These are phyloP conservation scores for Struthidea cinerea DNA, from an alignment of 2,113 vertebrate genomes.

Conservation along the genomic window DNA sequence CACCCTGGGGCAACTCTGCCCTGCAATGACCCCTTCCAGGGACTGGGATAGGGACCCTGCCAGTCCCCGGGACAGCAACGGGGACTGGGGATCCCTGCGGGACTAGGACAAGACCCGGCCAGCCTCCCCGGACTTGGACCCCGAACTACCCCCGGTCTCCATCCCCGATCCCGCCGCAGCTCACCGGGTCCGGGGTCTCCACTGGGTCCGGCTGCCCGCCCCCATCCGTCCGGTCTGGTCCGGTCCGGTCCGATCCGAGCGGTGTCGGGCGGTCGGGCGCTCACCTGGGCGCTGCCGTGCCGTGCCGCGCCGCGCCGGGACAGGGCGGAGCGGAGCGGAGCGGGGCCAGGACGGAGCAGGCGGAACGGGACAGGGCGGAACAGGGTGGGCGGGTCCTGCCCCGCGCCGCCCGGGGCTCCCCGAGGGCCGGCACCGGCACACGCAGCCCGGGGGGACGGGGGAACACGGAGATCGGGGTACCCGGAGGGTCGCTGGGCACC, in stretches of 20 bases:
- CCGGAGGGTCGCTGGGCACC: not conserved
- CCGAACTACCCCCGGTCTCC: too few species aligned
- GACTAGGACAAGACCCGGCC: not conserved
- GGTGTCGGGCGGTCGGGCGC: not conserved
- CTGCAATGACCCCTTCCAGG: not conserved
- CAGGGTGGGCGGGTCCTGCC: not conserved
- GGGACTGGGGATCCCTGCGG: not conserved
- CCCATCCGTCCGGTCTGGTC: not conserved
- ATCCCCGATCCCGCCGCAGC: not conserved
- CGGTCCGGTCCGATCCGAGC: not conserved
- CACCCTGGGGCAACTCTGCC: not conserved
- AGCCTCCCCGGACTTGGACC: not conserved
- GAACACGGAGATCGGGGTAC: too few species aligned
- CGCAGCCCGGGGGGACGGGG: not conserved
- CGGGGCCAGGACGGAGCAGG: not conserved
- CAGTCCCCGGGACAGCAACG: not conserved
- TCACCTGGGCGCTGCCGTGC: slow-evolving; percentile 9
- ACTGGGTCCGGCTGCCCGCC: not conserved
- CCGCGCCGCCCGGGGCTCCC: not conserved
- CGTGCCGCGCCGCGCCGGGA: not conserved
- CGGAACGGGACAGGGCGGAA: not conserved
- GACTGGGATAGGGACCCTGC: not conserved
- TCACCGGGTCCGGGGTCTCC: not conserved
- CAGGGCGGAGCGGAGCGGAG: not conserved
- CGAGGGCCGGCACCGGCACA: not conserved